These are phyloP conservation scores for Tyto alba DNA, from an alignment of 2,113 vertebrate genomes.

Conservation along the genomic window DNA sequence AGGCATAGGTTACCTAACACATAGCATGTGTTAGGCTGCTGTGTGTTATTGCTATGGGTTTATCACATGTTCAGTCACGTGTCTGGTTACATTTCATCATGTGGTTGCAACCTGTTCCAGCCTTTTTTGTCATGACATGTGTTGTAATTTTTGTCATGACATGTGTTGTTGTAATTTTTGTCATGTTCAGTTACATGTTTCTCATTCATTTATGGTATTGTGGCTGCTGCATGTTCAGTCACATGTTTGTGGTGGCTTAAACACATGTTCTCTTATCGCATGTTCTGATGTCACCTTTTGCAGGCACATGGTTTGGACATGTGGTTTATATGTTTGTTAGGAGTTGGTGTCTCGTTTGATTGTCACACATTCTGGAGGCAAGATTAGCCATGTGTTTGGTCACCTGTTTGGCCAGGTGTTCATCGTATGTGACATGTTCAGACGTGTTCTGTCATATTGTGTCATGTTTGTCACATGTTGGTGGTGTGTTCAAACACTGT, in stretches of 20 bases:
- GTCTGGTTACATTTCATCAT: neutral
- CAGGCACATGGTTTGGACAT: neutral
- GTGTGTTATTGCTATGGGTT: neutral
- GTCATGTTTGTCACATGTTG: neutral
- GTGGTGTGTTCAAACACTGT: neutral
- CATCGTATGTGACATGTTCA: neutral
- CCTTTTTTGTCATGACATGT: neutral
- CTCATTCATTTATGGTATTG: neutral
- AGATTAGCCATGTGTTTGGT: neutral
- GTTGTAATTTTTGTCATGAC: neutral
- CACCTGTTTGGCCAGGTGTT: neutral
- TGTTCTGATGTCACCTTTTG: neutral
- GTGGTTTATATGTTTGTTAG: neutral
- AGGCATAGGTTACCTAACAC: neutral
- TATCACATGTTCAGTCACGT: neutral
- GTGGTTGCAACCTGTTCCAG: neutral
- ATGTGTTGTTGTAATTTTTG: neutral
- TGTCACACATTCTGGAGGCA: neutral
- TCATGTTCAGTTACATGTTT: neutral
- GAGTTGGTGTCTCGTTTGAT: neutral
- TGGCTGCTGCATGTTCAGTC: neutral
- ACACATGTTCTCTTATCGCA: neutral
- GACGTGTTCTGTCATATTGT: neutral
- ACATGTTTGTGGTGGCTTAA: neutral
- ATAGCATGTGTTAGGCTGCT: neutral